Percentiles rank a stretch among this genome's conserved stretches.
These are phyloP conservation scores for Nomia melanderi DNA, from an alignment of 1,140 invertebrate species.

Conservation along the genomic window DNA sequence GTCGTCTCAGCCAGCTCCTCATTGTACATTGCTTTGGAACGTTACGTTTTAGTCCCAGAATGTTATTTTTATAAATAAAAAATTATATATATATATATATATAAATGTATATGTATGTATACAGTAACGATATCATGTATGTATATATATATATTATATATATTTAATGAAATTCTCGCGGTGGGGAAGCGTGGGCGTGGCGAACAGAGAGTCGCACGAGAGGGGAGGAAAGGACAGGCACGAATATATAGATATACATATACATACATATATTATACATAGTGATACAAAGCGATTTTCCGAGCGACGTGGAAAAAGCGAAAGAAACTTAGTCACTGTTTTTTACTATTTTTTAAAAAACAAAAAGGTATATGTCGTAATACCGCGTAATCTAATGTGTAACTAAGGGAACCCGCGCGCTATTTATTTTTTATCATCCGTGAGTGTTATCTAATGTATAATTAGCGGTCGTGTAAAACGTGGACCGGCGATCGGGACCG, in stretches of 20 bases:
- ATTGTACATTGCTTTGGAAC: conserved; percentile 64
- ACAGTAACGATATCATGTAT: conserved; percentile 70
- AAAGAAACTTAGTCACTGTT: conserved; percentile 79
- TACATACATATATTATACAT: conserved; percentile 42
- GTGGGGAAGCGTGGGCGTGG: no score
- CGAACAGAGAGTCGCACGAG: conserved; percentile 32
- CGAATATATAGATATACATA: conserved; percentile 27
- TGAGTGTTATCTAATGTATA: conserved; percentile 58
- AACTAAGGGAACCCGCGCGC: conserved; percentile 75
- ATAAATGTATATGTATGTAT: conserved; percentile 73
- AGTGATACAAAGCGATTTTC: conserved; percentile 71
- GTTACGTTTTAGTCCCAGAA: conserved; percentile 71
- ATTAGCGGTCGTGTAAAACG: conserved; percentile 21
- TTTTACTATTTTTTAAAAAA: conserved; percentile 79
- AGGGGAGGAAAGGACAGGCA: conserved; percentile 41
- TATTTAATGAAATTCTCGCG: no score
- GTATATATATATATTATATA: conserved; percentile 41
- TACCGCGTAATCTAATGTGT: conserved; percentile 73
- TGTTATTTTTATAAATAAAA: conserved; percentile 79
- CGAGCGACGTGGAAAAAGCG: conserved; percentile 70
- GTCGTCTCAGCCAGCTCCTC: conserved; percentile 59
- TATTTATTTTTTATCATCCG: conserved; percentile 79
- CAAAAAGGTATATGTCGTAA: conserved; percentile 68
- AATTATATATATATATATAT: conserved; percentile 55
- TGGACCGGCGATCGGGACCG: conserved; percentile 36